phyloP scores from a whole-genome alignment of 1,140 invertebrate species.

The Trachelipus rathkii region DNA sequence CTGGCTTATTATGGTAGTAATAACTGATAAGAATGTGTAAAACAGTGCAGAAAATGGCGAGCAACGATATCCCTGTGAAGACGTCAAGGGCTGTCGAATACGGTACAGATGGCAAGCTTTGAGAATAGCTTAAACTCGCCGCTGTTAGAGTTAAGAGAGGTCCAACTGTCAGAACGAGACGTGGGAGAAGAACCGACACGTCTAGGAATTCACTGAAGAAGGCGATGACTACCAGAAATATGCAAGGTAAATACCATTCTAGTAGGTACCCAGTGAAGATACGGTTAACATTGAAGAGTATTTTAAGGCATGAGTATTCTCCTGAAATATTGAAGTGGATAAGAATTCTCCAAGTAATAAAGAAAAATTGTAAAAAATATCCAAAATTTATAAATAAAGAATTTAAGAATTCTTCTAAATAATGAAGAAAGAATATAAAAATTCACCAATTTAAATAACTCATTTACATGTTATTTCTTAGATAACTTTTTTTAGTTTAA shows the following conservation, averaged over 20 bases:
- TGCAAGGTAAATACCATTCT: slow-evolving; percentile 38
- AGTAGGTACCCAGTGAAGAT: slow-evolving; percentile 33
- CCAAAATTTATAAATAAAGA: neutral
- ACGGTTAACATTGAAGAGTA: slow-evolving; percentile 28
- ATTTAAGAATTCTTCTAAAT: neutral
- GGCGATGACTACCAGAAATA: slow-evolving; percentile 36
- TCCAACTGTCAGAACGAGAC: slow-evolving; percentile 36
- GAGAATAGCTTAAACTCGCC: slow-evolving; percentile 20
- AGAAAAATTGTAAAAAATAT: neutral
- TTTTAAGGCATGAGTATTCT: slow-evolving; percentile 33
- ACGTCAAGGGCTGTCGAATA: slow-evolving; percentile 35
- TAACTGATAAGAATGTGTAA: slow-evolving; percentile 30
- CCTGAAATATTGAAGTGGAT: slow-evolving; percentile 18
- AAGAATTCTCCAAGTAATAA: neutral
- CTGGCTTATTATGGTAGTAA: slow-evolving; percentile 12
- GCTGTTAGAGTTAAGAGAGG: slow-evolving; percentile 33
- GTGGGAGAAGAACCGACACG: slow-evolving; percentile 24
- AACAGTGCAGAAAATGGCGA: slow-evolving; percentile 34
- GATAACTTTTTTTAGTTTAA: too few relatives aligned
- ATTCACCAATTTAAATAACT: neutral
- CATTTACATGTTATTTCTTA: too few relatives aligned
- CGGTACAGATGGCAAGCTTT: slow-evolving; percentile 35
- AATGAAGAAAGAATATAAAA: neutral
- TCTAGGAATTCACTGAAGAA: slow-evolving; percentile 36
- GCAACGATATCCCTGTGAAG: slow-evolving; percentile 37